phyloP scores from a whole-genome alignment of 2,113 vertebrate species.

The Mohoua ochrocephala region DNA sequence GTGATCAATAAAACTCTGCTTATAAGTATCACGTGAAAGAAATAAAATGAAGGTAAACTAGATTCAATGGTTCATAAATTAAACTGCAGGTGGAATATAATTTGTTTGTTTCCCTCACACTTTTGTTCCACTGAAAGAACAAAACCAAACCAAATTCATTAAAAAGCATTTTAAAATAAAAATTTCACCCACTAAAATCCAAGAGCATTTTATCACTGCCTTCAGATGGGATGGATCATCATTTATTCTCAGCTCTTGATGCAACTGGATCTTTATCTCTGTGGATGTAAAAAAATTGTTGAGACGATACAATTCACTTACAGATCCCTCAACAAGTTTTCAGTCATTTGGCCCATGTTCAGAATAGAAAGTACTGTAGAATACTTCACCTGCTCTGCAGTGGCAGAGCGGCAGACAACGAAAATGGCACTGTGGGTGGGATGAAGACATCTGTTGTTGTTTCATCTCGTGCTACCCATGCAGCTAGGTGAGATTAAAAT shows the following conservation, averaged over 20 bases:
- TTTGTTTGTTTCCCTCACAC: background rate
- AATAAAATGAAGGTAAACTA: background rate
- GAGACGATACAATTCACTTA: background rate
- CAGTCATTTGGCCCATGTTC: background rate
- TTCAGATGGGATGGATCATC: background rate
- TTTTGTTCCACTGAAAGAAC: background rate
- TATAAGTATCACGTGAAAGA: background rate
- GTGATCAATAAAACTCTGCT: slow-evolving; percentile 35
- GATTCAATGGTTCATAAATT: background rate
- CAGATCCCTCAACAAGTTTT: background rate
- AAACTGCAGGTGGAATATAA: background rate
- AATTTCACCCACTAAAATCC: background rate
- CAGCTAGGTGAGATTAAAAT: background rate
- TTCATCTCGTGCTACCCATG: background rate
- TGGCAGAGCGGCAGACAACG: background rate
- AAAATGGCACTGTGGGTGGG: background rate
- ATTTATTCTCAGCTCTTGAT: background rate
- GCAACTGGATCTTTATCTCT: background rate
- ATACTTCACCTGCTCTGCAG: background rate
- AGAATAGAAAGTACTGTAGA: background rate
- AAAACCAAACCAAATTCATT: background rate
- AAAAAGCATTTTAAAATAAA: background rate
- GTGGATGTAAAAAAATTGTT: background rate
- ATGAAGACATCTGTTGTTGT: background rate
- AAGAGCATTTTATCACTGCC: background rate